phyloP scores from a whole-genome alignment of 2,113 vertebrate species.

The Pedetes capensis region DNA sequence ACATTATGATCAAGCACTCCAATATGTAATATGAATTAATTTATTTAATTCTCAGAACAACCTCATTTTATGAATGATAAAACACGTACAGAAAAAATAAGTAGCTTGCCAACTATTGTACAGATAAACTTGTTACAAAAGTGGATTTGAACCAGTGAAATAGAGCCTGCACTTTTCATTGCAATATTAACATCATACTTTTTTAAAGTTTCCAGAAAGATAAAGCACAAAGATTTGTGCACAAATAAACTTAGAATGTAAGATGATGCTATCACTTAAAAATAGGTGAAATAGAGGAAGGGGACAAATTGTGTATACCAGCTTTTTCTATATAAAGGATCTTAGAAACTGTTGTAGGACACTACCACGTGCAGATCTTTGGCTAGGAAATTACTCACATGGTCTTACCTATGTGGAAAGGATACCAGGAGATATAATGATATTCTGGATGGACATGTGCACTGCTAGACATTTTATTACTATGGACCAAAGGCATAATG shows the following conservation, averaged over 20 bases:
- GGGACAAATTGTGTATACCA: fast-evolving
- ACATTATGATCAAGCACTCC: neutral
- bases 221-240: neutral
- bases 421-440: neutral
- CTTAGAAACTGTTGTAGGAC: neutral
- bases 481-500: neutral
- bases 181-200: neutral
- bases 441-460: neutral
- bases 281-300: neutral
- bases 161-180: neutral
- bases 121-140: neutral
- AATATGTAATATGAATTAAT: neutral
- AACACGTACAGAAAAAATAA: neutral
- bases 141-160: neutral
- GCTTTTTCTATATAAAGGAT: neutral
- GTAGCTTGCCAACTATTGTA: neutral
- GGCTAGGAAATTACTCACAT: neutral
- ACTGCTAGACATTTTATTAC: neutral
- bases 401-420: neutral
- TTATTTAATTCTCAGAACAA: neutral
- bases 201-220: neutral
- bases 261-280: neutral
- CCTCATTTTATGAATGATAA: neutral
- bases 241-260: neutral
- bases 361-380: neutral